Conservation (phyloP, 2,113 vertebrate species). For the Tor tambroides region DNA sequence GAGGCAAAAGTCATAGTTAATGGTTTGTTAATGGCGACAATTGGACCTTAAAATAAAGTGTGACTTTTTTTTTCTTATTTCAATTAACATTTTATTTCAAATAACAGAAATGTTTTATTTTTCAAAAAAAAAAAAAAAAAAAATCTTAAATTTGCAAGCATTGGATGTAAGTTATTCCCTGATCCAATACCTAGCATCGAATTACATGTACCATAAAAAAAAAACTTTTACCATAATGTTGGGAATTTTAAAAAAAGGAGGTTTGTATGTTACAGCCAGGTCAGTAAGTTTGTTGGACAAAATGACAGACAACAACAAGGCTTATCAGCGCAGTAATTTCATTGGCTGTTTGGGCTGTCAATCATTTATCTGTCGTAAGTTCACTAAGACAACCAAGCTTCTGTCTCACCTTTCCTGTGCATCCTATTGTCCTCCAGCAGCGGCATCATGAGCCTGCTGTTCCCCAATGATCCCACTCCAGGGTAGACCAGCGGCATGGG, state of each 20-base stretch:
- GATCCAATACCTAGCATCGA: too few relatives aligned
- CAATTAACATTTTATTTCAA: too few relatives aligned
- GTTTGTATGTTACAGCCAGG: not conserved
- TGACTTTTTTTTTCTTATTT: too few relatives aligned
- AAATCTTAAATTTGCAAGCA: too few relatives aligned
- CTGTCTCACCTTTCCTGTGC: slow-evolving; percentile 84
- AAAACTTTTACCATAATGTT: too few relatives aligned
- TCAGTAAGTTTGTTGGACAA: not conserved
- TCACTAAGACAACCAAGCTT: not conserved
- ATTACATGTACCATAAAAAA: too few relatives aligned
- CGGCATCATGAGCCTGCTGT: slow-evolving; percentile 84
- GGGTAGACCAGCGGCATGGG: slow-evolving; percentile 85
- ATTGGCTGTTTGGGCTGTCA: not conserved
- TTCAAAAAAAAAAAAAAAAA: too few relatives aligned
- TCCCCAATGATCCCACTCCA: slow-evolving; percentile 82
- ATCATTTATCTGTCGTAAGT: not conserved
- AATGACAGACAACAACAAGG: not conserved
- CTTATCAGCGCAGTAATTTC: not conserved
- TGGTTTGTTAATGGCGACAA: too few relatives aligned
- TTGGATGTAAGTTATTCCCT: too few relatives aligned
- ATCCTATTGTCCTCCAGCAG: slow-evolving; percentile 85
- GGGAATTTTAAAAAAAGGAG: not conserved
- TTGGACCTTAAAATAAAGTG: too few relatives aligned
- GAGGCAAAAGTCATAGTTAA: too few relatives aligned
- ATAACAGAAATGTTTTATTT: too few relatives aligned